phyloP scores from a whole-genome alignment of 1,140 invertebrate species.

The Odontomachus brunneus region DNA sequence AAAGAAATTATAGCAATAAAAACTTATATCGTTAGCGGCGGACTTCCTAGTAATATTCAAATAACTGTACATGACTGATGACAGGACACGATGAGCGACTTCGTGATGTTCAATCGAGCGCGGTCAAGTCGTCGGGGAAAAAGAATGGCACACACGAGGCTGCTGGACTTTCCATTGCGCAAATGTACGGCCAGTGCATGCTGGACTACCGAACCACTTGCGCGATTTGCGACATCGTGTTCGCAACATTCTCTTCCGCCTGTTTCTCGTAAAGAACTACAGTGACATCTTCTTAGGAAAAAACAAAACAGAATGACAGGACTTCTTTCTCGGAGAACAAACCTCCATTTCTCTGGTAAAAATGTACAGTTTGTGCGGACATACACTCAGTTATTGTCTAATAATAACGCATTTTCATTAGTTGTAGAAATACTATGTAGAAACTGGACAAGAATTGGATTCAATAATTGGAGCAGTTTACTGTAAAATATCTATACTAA shows the following conservation, averaged over 20 bases:
- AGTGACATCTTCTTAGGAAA: not conserved
- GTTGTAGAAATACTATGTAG: no score
- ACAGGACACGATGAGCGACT: constrained; percentile 6
- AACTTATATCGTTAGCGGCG: not conserved
- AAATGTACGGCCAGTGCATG: constrained; percentile 22
- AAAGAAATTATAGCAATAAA: not conserved
- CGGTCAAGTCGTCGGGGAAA: constrained; percentile 21
- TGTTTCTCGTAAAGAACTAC: constrained; percentile 20
- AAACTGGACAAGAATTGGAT: no score
- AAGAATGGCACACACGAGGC: constrained; percentile 19
- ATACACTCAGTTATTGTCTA: no score
- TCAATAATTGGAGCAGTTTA: no score
- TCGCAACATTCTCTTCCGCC: constrained; percentile 11
- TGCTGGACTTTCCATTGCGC: constrained; percentile 59
- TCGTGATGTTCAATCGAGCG: constrained; percentile 43
- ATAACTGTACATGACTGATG: constrained; percentile 4
- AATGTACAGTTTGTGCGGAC: no score
- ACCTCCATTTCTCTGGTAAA: no score
- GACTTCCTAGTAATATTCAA: constrained; percentile 19
- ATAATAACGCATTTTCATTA: no score
- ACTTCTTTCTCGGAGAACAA: no score
- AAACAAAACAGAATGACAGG: no score
- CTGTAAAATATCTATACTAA: no score
- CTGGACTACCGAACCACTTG: constrained; percentile 30
- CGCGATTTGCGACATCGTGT: constrained; percentile 33